phyloP scores from a whole-genome alignment of 2,888 invertebrate genomes.

The Lasioglossum leucozonium region DNA sequence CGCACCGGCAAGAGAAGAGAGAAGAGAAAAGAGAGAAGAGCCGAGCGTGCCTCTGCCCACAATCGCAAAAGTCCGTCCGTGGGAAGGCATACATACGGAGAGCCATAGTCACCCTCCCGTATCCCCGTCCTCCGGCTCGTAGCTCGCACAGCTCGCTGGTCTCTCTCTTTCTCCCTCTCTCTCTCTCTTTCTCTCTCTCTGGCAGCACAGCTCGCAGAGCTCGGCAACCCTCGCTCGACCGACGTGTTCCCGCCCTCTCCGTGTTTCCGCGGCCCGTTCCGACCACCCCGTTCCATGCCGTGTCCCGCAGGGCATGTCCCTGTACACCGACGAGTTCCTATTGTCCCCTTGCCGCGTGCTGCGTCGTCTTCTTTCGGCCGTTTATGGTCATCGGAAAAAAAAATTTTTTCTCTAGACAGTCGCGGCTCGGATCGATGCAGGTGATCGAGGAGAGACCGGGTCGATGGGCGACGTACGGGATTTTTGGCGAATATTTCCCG shows the following conservation, averaged over 20 bases:
- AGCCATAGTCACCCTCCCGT: conserved; percentile 65
- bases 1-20: background rate
- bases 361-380: background rate
- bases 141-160: background rate
- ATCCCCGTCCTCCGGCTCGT: conserved; percentile 55
- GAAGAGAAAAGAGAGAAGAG: background rate
- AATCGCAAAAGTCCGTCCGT: conserved; percentile 51
- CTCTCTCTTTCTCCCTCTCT: background rate
- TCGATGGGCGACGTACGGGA: background rate
- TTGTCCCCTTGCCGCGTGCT: conserved; percentile 70
- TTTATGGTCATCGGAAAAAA: conserved; percentile 39
- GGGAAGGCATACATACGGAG: conserved; percentile 54
- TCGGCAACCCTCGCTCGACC: conserved; percentile 71
- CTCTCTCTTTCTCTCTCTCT: background rate
- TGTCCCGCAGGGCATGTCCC: conserved; percentile 84
- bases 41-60: conserved; percentile 16
- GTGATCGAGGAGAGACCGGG: background rate
- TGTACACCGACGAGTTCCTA: conserved; percentile 69
- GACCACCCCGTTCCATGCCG: conserved; percentile 83
- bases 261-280: conserved; percentile 84
- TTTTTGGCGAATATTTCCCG: conserved; percentile 72
- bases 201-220: conserved; percentile 41
- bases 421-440: accelerated
- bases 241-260: conserved; percentile 83
- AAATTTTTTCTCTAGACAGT: conserved; percentile 73